Evolutionary conservation across 2,888 invertebrate species (phyloP).

Genomic region (Rhorus exstirpatorius): DNA sequence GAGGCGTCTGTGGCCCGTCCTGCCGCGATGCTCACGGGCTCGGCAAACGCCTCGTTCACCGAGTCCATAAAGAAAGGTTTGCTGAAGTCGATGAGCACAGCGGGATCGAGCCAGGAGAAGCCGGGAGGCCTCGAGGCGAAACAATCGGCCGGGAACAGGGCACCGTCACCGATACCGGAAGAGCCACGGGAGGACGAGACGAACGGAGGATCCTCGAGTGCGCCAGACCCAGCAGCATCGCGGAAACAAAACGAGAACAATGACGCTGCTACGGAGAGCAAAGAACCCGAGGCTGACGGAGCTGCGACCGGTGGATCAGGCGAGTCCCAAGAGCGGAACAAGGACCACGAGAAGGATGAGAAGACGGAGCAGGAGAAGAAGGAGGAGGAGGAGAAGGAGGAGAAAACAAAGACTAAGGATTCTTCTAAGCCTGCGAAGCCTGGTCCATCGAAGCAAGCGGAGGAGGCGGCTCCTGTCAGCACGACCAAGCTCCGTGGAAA

Average conservation of each 20-base stretch:
- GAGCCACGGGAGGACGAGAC: constrained; percentile 87
- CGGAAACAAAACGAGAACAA: constrained; percentile 74
- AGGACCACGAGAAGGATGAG: constrained; percentile 32
- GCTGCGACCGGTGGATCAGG: constrained; percentile 4
- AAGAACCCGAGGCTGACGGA: constrained; percentile 34
- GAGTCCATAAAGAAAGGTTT: constrained; percentile 77
- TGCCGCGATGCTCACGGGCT: constrained; percentile 6
- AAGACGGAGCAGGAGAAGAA: constrained; percentile 65
- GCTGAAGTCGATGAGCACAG: constrained; percentile 75
- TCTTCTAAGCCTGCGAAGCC: constrained; percentile 55
- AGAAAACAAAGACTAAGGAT: constrained; percentile 23
- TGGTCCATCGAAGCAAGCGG: constrained; percentile 30
- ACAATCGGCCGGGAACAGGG: constrained; percentile 68
- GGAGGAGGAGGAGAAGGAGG: constrained; percentile 73
- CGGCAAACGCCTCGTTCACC: constrained; percentile 61
- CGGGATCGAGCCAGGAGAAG: constrained; percentile 73
- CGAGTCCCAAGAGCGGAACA: background rate
- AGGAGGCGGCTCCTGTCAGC: constrained; percentile 84
- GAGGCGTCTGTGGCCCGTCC: constrained; percentile 41
- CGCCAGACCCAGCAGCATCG: constrained; percentile 82
- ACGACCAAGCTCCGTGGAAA: constrained; percentile 88
- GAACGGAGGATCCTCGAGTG: constrained; percentile 66
- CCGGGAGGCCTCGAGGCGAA: constrained; percentile 33
- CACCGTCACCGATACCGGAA: constrained; percentile 89
- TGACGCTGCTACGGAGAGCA: constrained; percentile 85